phyloP scores from a whole-genome alignment of 2,888 invertebrate species.

The Deroplatys truncata region DNA sequence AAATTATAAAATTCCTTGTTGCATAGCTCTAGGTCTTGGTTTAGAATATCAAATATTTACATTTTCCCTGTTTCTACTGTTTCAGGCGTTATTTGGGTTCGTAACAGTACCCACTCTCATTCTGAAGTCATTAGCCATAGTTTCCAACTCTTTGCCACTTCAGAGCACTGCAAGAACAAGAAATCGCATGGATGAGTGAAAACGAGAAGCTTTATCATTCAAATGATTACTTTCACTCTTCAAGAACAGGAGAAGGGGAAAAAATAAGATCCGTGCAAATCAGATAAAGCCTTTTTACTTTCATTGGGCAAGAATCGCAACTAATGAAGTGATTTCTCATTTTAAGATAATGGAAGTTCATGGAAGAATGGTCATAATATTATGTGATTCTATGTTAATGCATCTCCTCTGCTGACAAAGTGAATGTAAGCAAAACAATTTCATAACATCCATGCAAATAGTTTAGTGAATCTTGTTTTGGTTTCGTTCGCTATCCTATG shows the following conservation, averaged over 20 bases:
- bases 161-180: not conserved
- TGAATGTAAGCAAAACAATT: not conserved
- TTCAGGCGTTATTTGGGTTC: too few relatives aligned
- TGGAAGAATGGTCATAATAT: not conserved
- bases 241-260: not conserved
- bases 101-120: too few relatives aligned
- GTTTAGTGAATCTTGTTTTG: too few relatives aligned
- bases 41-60: too few relatives aligned
- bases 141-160: too few relatives aligned
- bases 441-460: too few relatives aligned
- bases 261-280: not conserved
- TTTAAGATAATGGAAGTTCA: not conserved
- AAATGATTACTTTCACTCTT: not conserved
- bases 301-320: not conserved
- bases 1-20: too few relatives aligned
- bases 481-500: too few relatives aligned
- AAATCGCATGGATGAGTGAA: not conserved
- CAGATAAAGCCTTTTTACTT: not conserved
- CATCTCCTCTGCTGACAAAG: not conserved
- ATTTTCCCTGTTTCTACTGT: too few relatives aligned
- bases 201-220: not conserved
- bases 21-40: too few relatives aligned
- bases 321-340: not conserved
- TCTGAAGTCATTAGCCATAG: too few relatives aligned
- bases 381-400: not conserved